Conservation (phyloP, 2,113 vertebrate genomes). For the Austrofundulus limnaeus region DNA sequence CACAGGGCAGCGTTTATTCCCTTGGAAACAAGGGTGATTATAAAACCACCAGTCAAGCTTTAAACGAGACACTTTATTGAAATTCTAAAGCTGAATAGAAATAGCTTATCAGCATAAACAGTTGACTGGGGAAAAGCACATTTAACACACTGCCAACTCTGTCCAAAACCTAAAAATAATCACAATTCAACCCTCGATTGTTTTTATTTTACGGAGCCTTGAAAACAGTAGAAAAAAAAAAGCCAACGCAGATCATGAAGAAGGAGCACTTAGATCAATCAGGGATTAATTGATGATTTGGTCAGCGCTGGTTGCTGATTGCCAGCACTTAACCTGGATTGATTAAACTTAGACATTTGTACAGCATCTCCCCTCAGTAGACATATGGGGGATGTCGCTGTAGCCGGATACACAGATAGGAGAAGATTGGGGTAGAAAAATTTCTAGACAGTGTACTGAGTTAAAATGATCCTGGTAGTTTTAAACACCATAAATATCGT, state of each 20-base stretch:
- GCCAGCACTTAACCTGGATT: constrained; percentile 22
- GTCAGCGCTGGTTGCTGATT: constrained; percentile 23
- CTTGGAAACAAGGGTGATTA: constrained; percentile 33
- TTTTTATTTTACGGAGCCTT: not conserved
- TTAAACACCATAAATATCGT: no score
- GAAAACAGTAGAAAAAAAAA: not conserved
- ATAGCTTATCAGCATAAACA: constrained; percentile 42
- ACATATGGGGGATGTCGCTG: no score
- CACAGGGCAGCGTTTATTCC: constrained; percentile 14
- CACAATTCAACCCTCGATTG: not conserved
- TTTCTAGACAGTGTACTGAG: no score
- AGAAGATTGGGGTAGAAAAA: no score
- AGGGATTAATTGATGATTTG: constrained; percentile 1
- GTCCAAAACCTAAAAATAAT: constrained; percentile 1
- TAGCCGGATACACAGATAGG: no score
- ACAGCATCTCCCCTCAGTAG: constrained; percentile 14
- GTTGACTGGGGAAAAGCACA: not conserved
- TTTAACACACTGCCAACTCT: constrained; percentile 6
- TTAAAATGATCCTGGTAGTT: no score
- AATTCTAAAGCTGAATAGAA: constrained; percentile 43
- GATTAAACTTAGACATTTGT: constrained; percentile 25
- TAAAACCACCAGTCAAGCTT: constrained; percentile 28
- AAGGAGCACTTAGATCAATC: constrained; percentile 27
- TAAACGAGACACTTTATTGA: constrained; percentile 33
- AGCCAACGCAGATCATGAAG: not conserved